A percentile compares a stretch with the other conserved stretches of the same genome.
Evolutionary conservation across 2,797 vertebrate species (phyloP).

Genomic region (Phrynocephalus guinanensis): DNA sequence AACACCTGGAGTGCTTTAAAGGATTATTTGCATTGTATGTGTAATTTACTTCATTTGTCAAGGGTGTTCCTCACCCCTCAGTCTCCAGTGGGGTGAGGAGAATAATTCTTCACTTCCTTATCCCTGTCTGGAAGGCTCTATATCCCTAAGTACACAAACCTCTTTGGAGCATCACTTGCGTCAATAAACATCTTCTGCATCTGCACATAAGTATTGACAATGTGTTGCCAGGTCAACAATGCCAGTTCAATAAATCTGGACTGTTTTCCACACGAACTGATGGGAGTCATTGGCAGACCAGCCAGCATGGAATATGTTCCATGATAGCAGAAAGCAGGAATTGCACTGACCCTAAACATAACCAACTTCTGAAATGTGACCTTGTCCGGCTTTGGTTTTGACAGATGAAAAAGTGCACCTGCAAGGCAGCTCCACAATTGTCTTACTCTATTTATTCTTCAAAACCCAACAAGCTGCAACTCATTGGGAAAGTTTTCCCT

Average conservation of each 20-base stretch:
- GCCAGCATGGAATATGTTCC: not conserved
- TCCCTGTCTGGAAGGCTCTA: too few relatives aligned
- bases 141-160: too few relatives aligned
- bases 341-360: conserved; percentile 1
- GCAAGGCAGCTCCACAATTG: not conserved
- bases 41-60: too few relatives aligned
- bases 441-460: not conserved
- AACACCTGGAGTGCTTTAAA: too few relatives aligned
- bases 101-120: too few relatives aligned
- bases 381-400: not conserved
- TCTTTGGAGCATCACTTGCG: not conserved
- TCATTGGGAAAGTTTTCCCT: conserved; percentile 24
- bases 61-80: too few relatives aligned
- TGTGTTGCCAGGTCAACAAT: not conserved
- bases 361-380: not conserved
- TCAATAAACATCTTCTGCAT: not conserved
- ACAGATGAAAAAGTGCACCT: not conserved
- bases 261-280: conserved; percentile 4
- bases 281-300: not conserved
- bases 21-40: too few relatives aligned
- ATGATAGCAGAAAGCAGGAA: not conserved
- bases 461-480: not conserved
- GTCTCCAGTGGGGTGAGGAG: too few relatives aligned
- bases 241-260: not conserved
- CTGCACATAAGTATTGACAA: not conserved